Percentiles rank a stretch among this genome's conserved stretches.
Evolutionary conservation across 1,140 invertebrate genomes (phyloP).

Genomic region (Drosophila virilis): DNA sequence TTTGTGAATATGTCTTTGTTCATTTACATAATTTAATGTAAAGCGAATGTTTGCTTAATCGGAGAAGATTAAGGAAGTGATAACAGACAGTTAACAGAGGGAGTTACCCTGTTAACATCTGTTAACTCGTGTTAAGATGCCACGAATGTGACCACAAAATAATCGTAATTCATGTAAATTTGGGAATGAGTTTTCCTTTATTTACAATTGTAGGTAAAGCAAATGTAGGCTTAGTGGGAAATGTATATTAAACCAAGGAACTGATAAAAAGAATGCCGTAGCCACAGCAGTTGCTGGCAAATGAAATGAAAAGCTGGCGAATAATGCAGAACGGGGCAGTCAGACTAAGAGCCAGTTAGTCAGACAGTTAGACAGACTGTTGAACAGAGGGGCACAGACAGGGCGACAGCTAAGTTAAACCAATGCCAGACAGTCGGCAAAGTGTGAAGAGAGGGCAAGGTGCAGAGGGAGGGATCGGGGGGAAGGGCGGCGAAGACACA

Average conservation of each 20-base stretch:
- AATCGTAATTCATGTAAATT: too few relatives aligned
- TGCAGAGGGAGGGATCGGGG: not conserved
- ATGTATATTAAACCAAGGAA: not conserved
- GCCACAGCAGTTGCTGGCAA: not conserved
- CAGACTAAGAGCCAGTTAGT: conserved; percentile 33
- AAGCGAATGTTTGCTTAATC: too few relatives aligned
- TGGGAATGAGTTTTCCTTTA: too few relatives aligned
- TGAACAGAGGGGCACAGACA: conserved; percentile 22
- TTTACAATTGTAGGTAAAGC: not conserved
- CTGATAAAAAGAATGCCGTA: too few relatives aligned
- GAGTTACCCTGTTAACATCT: not conserved
- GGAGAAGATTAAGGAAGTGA: too few relatives aligned
- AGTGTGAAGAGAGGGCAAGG: not conserved
- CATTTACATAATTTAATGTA: too few relatives aligned
- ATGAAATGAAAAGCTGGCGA: conserved; percentile 18
- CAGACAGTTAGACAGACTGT: conserved; percentile 24
- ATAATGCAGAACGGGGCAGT: not conserved
- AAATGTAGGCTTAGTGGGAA: not conserved
- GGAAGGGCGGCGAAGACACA: not conserved
- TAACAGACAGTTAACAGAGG: too few relatives aligned
- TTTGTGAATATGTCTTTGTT: too few relatives aligned
- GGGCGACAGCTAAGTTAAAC: conserved; percentile 48
- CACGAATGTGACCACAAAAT: too few relatives aligned
- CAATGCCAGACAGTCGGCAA: conserved; percentile 63
- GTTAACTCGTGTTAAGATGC: not conserved